A percentile compares a stretch with the other conserved stretches of the same genome.
Conservation (phyloP, 2,888 invertebrate species). For the Meta bourneti region DNA sequence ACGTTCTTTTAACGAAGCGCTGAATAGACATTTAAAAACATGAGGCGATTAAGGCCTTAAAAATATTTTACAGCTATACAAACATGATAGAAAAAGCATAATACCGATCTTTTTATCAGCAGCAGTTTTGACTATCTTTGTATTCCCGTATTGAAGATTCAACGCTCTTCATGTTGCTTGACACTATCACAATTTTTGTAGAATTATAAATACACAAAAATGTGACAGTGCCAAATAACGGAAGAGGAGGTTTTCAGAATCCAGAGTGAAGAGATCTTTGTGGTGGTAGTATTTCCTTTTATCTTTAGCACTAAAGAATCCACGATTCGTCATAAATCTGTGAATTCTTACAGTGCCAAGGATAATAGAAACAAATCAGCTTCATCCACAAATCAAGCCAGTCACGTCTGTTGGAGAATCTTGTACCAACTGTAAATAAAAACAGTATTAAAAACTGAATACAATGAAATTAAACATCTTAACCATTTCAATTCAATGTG, state of each 20-base stretch:
- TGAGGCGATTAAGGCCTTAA: no score
- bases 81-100: no score
- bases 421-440: not conserved
- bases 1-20: no score
- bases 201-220: slow-evolving; percentile 77
- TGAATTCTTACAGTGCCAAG: slow-evolving; percentile 88
- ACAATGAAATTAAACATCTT: not conserved
- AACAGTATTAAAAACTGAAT: not conserved
- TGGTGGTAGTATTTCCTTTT: slow-evolving; percentile 79
- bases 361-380: slow-evolving; percentile 78
- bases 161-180: slow-evolving; percentile 77
- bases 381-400: not conserved
- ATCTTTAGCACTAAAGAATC: slow-evolving; percentile 86
- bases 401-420: not conserved
- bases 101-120: no score
- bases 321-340: slow-evolving; percentile 85
- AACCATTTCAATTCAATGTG: not conserved
- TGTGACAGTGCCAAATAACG: slow-evolving; percentile 78
- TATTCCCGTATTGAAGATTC: slow-evolving; percentile 43
- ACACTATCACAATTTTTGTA: slow-evolving; percentile 78
- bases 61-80: no score
- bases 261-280: not conserved
- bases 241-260: slow-evolving; percentile 61
- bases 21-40: no score
- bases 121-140: not conserved